phyloP scores from a whole-genome alignment of 2,888 invertebrate genomes.

The Drosophila picticornis region DNA sequence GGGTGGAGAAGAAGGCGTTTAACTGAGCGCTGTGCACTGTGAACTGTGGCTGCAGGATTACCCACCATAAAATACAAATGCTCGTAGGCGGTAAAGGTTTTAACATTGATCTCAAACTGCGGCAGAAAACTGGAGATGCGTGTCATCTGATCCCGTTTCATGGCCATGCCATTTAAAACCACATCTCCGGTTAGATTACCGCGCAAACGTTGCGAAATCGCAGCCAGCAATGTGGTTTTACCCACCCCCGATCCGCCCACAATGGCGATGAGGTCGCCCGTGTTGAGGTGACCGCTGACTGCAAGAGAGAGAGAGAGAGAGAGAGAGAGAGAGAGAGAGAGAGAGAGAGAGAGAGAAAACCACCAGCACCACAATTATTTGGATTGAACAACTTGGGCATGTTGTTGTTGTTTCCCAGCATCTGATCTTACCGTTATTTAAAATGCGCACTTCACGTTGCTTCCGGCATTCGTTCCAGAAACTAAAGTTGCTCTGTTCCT shows the following conservation, averaged over 20 bases:
- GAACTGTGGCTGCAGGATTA: constrained; percentile 9
- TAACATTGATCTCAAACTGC: constrained; percentile 93
- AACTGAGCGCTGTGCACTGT: background rate
- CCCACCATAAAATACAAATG: constrained; percentile 95
- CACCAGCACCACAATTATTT: constrained; percentile 35
- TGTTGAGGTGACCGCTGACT: constrained; percentile 90
- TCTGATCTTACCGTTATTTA: constrained; percentile 78
- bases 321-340: background rate
- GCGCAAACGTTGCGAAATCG: constrained; percentile 90
- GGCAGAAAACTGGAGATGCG: constrained; percentile 94
- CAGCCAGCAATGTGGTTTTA: constrained; percentile 91
- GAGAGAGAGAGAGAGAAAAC: background rate
- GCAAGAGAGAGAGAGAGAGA: constrained; percentile 38
- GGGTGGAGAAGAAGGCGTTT: background rate
- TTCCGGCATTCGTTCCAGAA: constrained; percentile 83
- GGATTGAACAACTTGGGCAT: constrained; percentile 8
- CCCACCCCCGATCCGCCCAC: constrained; percentile 92
- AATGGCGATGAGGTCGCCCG: constrained; percentile 90
- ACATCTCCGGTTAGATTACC: constrained; percentile 89
- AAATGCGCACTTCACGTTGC: constrained; percentile 75
- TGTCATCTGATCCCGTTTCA: constrained; percentile 89
- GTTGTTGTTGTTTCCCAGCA: background rate
- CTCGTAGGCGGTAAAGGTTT: constrained; percentile 91
- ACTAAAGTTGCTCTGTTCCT: constrained; percentile 82
- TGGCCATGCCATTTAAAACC: constrained; percentile 89